Evolutionary conservation across 37 sponge, comb jelly and placozoan species (phyloP).

Genomic region (Sycon ciliatum): DNA sequence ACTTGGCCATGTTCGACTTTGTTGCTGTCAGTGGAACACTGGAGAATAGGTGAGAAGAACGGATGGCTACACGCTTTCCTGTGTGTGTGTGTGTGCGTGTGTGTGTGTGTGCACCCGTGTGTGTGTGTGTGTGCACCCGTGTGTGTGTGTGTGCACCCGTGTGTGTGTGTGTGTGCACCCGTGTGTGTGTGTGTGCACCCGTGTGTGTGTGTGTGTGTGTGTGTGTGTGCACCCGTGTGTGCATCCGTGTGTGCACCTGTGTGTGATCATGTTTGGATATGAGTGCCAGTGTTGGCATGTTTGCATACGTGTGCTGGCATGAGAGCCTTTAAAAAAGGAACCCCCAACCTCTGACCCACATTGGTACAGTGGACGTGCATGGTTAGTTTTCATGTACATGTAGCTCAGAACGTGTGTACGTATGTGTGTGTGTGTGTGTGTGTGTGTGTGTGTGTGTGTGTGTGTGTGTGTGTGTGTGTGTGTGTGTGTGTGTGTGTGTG

Average conservation of each 20-base stretch:
- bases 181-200: too few species aligned
- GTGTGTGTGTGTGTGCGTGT: slow-evolving; percentile 32
- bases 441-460: slow-evolving; percentile 34
- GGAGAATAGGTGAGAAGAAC: slow-evolving; percentile 48
- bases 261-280: neutral
- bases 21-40: slow-evolving; percentile 55
- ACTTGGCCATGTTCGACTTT: slow-evolving; percentile 64
- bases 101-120: slow-evolving; percentile 34
- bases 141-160: neutral
- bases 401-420: too few species aligned
- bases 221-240: too few species aligned
- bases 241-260: too few species aligned
- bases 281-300: neutral
- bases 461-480: slow-evolving; percentile 35
- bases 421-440: too few species aligned
- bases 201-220: too few species aligned
- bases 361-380: too few species aligned
- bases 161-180: too few species aligned
- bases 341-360: too few species aligned
- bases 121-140: slow-evolving; percentile 34
- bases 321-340: too few species aligned
- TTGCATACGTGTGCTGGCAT: neutral
- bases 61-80: slow-evolving; percentile 29
- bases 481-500: too few species aligned
- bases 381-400: too few species aligned